A percentile compares a stretch with the other conserved stretches of the same genome.
phyloP scores from a whole-genome alignment of 2,113 vertebrate species.

The Parus major region DNA sequence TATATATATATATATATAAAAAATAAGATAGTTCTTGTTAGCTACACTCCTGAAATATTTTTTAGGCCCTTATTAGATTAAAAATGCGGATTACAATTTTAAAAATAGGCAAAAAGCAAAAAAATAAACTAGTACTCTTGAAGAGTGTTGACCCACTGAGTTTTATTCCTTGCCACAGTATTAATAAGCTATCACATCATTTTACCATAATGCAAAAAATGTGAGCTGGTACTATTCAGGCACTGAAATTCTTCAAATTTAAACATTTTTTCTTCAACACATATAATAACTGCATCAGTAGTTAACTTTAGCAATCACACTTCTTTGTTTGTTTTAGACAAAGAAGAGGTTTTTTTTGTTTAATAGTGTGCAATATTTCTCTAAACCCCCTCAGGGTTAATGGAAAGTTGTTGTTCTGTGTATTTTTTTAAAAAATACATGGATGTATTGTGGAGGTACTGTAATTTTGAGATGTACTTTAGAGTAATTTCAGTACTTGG shows the following conservation, averaged over 20 bases:
- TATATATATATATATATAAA: too few species aligned
- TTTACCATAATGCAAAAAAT: background rate
- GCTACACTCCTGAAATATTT: background rate
- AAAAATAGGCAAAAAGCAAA: background rate
- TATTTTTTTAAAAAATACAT: background rate
- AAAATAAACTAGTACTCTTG: background rate
- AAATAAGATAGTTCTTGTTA: background rate
- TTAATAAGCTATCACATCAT: background rate
- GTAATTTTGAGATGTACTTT: background rate
- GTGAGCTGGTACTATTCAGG: background rate
- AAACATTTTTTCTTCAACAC: background rate
- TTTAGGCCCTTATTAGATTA: background rate
- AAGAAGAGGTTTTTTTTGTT: background rate
- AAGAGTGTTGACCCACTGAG: fast-evolving
- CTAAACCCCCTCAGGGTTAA: background rate
- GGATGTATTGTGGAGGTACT: background rate
- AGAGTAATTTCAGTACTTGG: background rate
- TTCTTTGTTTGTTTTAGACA: background rate
- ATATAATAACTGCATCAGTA: background rate
- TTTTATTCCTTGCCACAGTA: background rate
- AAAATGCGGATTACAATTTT: background rate
- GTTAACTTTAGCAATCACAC: background rate
- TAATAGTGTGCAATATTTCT: background rate
- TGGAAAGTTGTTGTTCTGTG: background rate
- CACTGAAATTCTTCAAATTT: background rate